Percentiles rank a stretch among this genome's conserved stretches.
Conservation (phyloP, 2,113 vertebrate genomes). For the Mormyrus iriodes region DNA sequence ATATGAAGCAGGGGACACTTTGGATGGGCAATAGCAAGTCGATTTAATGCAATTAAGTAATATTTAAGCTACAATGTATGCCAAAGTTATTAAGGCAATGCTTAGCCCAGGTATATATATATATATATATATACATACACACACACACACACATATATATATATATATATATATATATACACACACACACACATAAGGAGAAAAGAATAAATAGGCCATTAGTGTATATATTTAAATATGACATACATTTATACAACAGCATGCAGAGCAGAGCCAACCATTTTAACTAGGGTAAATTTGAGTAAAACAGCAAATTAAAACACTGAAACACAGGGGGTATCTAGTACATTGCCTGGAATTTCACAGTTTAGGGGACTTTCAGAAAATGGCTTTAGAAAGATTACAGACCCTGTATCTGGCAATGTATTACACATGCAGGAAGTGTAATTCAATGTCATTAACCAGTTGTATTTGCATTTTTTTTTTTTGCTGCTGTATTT, state of each 20-base stretch:
- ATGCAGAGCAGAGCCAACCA: background rate
- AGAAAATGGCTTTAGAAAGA: background rate
- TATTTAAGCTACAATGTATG: background rate
- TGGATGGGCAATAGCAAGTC: background rate
- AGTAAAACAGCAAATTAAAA: background rate
- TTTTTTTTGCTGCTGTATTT: background rate
- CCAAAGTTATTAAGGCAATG: background rate
- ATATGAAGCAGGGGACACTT: background rate
- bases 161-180: too few relatives aligned
- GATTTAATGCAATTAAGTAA: background rate
- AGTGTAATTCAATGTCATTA: background rate
- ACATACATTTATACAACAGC: background rate
- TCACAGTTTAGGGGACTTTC: background rate
- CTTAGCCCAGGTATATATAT: background rate
- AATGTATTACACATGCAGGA: background rate
- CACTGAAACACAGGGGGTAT: background rate
- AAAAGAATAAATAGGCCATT: background rate
- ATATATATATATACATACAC: too few relatives aligned
- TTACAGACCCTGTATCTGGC: background rate
- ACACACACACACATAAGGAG: too few relatives aligned
- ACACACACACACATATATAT: too few relatives aligned
- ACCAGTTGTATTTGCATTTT: background rate
- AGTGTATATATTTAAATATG: constrained; percentile 6
- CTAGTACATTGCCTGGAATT: background rate
- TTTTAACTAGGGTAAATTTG: background rate